phyloP scores from a whole-genome alignment of 2,888 invertebrate species.

The Geotrupes spiniger region DNA sequence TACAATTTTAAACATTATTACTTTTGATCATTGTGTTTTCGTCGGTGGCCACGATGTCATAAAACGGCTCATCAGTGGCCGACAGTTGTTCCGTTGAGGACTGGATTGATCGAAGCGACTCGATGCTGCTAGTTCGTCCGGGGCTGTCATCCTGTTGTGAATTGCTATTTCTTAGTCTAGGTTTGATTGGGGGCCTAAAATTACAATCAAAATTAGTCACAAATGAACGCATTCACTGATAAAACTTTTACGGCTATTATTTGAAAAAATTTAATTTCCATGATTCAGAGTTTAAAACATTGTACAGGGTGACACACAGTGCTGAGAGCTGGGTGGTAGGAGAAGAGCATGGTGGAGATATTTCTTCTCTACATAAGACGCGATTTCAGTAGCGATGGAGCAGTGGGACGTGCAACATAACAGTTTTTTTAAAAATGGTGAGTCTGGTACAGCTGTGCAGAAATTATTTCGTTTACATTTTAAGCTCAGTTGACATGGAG shows the following conservation, averaged over 20 bases:
- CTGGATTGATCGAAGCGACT: conserved; percentile 50
- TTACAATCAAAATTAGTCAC: not conserved
- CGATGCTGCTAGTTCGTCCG: conserved; percentile 44
- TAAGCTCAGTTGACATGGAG: not conserved
- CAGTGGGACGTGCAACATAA: not conserved
- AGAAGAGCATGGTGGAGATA: not conserved
- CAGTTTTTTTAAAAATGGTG: too few relatives aligned
- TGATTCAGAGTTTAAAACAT: not conserved
- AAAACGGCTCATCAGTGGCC: conserved; percentile 64
- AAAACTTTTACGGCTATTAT: conserved; percentile 2
- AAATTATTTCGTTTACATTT: not conserved
- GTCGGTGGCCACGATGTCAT: conserved; percentile 69
- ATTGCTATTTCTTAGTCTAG: conserved; percentile 30
- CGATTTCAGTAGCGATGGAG: conserved; percentile 20
- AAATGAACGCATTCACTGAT: not conserved
- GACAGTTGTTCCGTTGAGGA: conserved; percentile 59
- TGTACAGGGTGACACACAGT: not conserved
- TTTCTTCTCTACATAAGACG: too few relatives aligned
- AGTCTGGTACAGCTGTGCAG: too few relatives aligned
- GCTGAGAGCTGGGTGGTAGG: too few relatives aligned
- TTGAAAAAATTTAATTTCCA: conserved; percentile 15
- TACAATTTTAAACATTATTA: conserved; percentile 59
- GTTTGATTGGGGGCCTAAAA: conserved; percentile 45
- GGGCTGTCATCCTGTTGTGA: conserved; percentile 29
- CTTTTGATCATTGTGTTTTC: conserved; percentile 42